Evolutionary conservation across 2,888 invertebrate genomes (phyloP).

Genomic region (Hirtodrosophila alboralis): DNA sequence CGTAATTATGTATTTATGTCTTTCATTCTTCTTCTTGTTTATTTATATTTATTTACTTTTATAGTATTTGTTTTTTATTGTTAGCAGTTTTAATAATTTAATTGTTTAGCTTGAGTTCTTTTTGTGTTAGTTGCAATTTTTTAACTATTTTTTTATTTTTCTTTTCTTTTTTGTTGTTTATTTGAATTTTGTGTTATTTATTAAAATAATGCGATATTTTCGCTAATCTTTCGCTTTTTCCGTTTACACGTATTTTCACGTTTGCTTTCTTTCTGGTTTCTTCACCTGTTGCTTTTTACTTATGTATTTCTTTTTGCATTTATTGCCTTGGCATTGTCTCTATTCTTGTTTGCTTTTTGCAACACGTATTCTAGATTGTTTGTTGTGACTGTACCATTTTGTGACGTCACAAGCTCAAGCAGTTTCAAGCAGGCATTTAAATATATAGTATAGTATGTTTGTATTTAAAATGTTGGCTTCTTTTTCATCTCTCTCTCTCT

Average conservation of each 20-base stretch:
- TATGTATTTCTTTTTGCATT: constrained; percentile 17
- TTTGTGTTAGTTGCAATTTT: constrained; percentile 27
- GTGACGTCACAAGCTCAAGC: constrained; percentile 43
- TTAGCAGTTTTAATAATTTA: constrained; percentile 52
- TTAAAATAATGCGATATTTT: constrained; percentile 45
- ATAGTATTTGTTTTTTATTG: constrained; percentile 37
- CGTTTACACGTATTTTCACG: neutral
- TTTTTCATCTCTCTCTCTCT: constrained; percentile 9
- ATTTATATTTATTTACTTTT: constrained; percentile 1
- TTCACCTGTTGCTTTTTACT: no score
- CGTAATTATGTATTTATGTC: neutral
- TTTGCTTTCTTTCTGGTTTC: neutral
- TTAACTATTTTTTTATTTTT: constrained; percentile 12
- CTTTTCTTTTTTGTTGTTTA: neutral
- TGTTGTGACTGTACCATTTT: constrained; percentile 29
- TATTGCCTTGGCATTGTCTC: constrained; percentile 30
- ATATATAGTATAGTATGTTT: constrained; percentile 2
- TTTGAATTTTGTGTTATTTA: constrained; percentile 9
- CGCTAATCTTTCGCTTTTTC: constrained; percentile 29
- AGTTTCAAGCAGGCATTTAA: neutral
- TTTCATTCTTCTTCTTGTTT: no score
- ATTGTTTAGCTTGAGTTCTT: constrained; percentile 42
- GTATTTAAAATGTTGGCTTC: constrained; percentile 60
- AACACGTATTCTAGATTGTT: neutral
- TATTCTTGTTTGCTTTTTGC: neutral